These are phyloP conservation scores for Guaruba guarouba DNA, from an alignment of 2,113 vertebrate species.

Conservation along the genomic window DNA sequence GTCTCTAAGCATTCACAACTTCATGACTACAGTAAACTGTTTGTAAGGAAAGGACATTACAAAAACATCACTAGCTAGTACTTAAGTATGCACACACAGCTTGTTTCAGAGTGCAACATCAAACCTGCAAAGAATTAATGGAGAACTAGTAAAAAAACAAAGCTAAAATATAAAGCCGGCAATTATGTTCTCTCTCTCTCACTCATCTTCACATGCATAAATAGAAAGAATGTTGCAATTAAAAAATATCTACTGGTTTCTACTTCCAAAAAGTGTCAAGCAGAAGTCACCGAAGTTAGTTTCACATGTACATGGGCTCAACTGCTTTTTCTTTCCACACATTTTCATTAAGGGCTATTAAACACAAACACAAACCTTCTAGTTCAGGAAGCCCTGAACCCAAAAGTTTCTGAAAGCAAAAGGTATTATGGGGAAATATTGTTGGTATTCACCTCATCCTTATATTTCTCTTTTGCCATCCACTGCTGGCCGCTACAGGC, in stretches of 20 bases:
- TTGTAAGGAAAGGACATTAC: background rate
- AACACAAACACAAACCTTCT: background rate
- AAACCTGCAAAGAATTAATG: background rate
- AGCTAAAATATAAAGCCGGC: background rate
- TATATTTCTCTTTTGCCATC: background rate
- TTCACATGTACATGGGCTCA: background rate
- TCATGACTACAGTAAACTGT: conserved; percentile 33
- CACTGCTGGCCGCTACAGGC: background rate
- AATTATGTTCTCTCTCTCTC: background rate
- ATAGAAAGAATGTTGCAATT: background rate
- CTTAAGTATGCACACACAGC: background rate
- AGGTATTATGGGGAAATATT: accelerated
- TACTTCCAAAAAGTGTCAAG: background rate
- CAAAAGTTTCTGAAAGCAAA: background rate
- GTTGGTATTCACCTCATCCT: background rate
- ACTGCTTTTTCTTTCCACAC: background rate
- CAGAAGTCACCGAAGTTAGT: background rate
- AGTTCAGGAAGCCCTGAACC: background rate
- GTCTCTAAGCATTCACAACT: conserved; percentile 43
- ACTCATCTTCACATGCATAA: background rate
- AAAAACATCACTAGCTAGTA: background rate
- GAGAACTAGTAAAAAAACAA: background rate
- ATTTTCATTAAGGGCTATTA: background rate
- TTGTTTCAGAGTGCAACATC: background rate
- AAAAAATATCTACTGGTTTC: background rate